Percentiles rank a stretch among this genome's conserved stretches.
phyloP scores from a whole-genome alignment of 2,797 vertebrate genomes.

The Acanthis flammea region DNA sequence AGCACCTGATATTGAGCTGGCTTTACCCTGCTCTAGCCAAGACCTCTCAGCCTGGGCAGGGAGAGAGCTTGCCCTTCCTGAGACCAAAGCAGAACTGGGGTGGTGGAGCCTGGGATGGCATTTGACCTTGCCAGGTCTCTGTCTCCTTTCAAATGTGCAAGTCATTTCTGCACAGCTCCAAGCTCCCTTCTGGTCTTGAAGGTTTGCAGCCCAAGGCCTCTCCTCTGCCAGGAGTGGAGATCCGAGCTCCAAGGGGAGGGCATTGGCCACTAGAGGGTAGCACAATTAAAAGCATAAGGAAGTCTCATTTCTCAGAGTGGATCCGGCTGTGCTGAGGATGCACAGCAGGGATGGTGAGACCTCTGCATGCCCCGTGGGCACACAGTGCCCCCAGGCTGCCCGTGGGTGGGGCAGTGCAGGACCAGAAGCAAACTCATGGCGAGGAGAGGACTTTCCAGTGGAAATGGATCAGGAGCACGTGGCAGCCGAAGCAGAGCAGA shows the following conservation, averaged over 20 bases:
- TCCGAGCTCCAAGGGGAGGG: background rate
- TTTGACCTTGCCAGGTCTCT: background rate
- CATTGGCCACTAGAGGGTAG: constrained; percentile 63
- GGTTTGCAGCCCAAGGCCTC: background rate
- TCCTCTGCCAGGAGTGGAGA: background rate
- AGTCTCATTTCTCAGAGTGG: background rate
- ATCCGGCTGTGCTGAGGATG: background rate
- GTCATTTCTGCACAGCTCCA: background rate
- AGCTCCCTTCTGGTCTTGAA: background rate
- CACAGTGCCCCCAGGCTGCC: background rate
- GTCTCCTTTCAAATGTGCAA: background rate
- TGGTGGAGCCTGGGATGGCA: background rate
- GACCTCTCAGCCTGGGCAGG: background rate
- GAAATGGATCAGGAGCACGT: background rate
- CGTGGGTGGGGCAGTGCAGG: background rate
- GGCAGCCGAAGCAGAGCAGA: background rate
- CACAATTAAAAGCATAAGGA: constrained; percentile 60
- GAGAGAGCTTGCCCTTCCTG: background rate
- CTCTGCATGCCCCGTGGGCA: background rate
- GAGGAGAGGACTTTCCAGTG: background rate
- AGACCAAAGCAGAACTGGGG: background rate
- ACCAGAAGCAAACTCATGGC: background rate
- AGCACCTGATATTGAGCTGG: background rate
- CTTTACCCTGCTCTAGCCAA: background rate
- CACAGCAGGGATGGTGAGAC: fast-evolving